Evolutionary conservation across 2,113 vertebrate species (phyloP).

Genomic region (Phasianus colchicus): DNA sequence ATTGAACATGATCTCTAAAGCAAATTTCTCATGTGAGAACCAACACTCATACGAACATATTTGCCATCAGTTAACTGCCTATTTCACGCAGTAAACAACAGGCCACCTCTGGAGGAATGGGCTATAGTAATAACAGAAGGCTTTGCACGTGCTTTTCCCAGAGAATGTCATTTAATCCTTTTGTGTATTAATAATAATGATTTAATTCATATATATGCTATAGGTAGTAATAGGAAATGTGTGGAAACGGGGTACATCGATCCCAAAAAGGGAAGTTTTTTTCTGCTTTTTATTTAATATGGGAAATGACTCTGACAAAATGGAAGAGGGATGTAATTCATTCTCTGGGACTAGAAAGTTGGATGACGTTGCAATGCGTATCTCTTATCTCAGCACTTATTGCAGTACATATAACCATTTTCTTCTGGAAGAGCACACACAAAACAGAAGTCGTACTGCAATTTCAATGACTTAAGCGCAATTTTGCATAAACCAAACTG

Average conservation of each 20-base stretch:
- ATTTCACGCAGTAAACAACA: background rate
- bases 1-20: constrained; percentile 11
- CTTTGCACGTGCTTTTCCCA: background rate
- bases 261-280: background rate
- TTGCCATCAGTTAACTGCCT: background rate
- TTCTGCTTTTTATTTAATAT: constrained; percentile 12
- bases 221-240: background rate
- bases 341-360: background rate
- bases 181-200: background rate
- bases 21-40: constrained; percentile 18
- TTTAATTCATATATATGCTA: background rate
- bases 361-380: background rate
- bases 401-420: background rate
- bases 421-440: background rate
- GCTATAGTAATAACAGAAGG: background rate
- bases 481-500: background rate
- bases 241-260: background rate
- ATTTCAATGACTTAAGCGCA: background rate
- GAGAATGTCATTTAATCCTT: background rate
- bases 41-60: background rate
- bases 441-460: background rate
- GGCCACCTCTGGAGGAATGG: background rate
- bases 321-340: background rate
- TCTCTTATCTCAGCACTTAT: background rate
- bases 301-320: constrained; percentile 17